These are phyloP conservation scores for Marmota monax DNA, from an alignment of 2,113 vertebrate species.

Conservation along the genomic window DNA sequence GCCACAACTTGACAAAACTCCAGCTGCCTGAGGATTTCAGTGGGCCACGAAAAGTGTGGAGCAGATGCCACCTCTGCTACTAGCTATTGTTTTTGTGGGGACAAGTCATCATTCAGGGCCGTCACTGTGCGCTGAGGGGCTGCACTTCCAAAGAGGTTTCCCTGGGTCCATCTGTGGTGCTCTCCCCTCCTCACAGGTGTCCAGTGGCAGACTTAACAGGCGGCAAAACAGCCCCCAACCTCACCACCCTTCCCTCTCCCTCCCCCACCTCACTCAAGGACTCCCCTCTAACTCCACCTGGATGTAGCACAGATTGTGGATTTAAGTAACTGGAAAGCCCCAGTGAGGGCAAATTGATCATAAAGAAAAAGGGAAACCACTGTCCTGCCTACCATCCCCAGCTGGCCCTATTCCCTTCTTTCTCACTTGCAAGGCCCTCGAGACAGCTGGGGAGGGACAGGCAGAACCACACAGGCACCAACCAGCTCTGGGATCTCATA, in stretches of 20 bases:
- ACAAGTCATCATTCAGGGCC: not conserved
- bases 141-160: not conserved
- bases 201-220: not conserved
- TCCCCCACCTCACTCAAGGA: not conserved
- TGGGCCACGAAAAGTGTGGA: not conserved
- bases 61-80: not conserved
- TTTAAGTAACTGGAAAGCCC: not conserved
- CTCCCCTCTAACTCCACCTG: not conserved
- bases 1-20: not conserved
- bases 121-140: accelerated
- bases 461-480: not conserved
- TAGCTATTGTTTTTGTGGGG: accelerated
- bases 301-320: not conserved
- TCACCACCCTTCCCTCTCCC: not conserved
- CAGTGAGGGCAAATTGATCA: not conserved
- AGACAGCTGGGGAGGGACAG: not conserved
- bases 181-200: not conserved
- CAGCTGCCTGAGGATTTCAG: not conserved
- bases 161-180: too few species aligned
- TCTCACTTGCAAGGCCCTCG: not conserved
- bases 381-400: not conserved
- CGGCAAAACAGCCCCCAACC: not conserved
- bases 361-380: not conserved
- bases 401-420: not conserved
- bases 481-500: not conserved